Evolutionary conservation across 2,888 invertebrate species (phyloP).

Genomic region (Erebia ligea): DNA sequence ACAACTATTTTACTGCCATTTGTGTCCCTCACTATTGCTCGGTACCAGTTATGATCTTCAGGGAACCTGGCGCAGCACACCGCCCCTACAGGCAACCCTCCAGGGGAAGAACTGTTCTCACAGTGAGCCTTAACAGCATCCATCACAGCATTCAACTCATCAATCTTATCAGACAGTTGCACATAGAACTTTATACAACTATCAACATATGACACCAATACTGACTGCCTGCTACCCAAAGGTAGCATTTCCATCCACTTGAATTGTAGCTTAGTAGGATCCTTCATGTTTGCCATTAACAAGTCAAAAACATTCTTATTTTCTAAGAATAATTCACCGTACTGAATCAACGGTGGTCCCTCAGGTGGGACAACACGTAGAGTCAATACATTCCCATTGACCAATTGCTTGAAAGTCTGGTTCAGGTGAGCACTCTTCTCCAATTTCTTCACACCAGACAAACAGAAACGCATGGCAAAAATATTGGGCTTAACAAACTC

Average conservation of each 20-base stretch:
- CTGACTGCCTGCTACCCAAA: conserved; percentile 68
- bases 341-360: conserved; percentile 88
- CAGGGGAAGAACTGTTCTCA: conserved; percentile 70
- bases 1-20: conserved; percentile 85
- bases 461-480: conserved; percentile 89
- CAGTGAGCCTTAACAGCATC: conserved; percentile 85
- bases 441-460: conserved; percentile 87
- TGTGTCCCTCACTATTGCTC: conserved; percentile 89
- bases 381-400: conserved; percentile 84
- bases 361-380: conserved; percentile 87
- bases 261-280: conserved; percentile 62
- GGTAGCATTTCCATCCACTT: conserved; percentile 67
- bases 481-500: conserved; percentile 88
- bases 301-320: conserved; percentile 84
- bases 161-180: conserved; percentile 85
- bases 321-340: conserved; percentile 87
- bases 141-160: conserved; percentile 86
- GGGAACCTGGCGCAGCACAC: conserved; percentile 92
- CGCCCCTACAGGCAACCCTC: conserved; percentile 81
- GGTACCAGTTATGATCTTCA: conserved; percentile 93
- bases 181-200: conserved; percentile 89
- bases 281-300: conserved; percentile 70
- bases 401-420: conserved; percentile 87
- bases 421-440: conserved; percentile 84
- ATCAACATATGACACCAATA: conserved; percentile 86